Base-by-base conservation (phyloP, 2,113 vertebrate species). In the Sorex araneus region DNA sequence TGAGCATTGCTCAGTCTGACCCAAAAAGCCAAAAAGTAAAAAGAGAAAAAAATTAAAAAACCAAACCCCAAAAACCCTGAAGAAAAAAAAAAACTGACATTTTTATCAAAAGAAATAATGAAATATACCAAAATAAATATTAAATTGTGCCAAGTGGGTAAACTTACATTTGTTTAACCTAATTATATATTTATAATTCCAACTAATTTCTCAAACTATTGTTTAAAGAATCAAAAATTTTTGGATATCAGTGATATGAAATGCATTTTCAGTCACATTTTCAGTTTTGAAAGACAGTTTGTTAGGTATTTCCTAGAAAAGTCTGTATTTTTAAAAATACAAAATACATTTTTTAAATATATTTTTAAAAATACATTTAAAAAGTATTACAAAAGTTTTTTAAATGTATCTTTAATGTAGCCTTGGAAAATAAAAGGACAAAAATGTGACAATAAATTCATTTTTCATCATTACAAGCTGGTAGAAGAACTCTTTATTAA, bases 221-320 rank as follows among this genome's bases (percentile, higher is more conserved):
- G 2, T 66, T 84, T 67, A 81, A 82, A 80, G 19, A 80, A 77
- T 18, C 82, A 82, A 90, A 1, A 36, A 76, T 2, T 90, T 34
- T 18, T 80, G 11, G 8, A 30, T 91, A 27, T 84, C 13, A 71
- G 32, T 74, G 4, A 63, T 79, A 40, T 76, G 69, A 73, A 66
- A 27, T 87, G 0, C n/a, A 27, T 91, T 83, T 83, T 79, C 40
- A 21, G 11, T 25, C 78, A 36, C 4, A 76, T 77, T 47, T 93
- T 3, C 30, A 74, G 12, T 79, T 83, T 94, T 92, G 43, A 91
- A 87, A 64, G 91, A 47, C 1, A 73, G 1, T 25, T 60, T 78
- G 63, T 91, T 82, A 71, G 66, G 40, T 63, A 64, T 90, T 66
- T 43, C 12, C 60, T 73, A 92, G 87, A 83, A 92, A 94, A 93